Percentiles rank a stretch among this genome's conserved stretches.
Conservation (phyloP, 2,888 invertebrate species). For the Muscina levida region DNA sequence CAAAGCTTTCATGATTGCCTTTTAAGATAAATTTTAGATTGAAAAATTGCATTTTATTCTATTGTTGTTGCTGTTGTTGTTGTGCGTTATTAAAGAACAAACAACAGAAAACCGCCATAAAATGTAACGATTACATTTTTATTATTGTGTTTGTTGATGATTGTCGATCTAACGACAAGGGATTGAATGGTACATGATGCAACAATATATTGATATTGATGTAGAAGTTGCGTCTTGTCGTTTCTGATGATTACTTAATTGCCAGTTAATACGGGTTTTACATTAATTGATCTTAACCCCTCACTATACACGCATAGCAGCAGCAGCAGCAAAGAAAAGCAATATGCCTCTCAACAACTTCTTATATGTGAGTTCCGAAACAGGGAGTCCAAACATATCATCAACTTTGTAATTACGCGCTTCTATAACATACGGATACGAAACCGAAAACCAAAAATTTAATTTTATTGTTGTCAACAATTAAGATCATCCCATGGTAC, state of each 20-base stretch:
- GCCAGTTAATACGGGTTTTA: conserved; percentile 73
- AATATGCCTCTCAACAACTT: too few species aligned
- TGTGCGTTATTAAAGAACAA: neutral
- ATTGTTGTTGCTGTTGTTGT: neutral
- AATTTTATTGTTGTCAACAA: conserved; percentile 4
- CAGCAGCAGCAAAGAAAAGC: neutral
- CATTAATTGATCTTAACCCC: conserved; percentile 50
- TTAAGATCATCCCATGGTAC: neutral
- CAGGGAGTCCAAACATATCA: conserved; percentile 2
- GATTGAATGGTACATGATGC: too few species aligned
- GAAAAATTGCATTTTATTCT: conserved; percentile 15
- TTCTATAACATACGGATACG: neutral
- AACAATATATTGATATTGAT: too few species aligned
- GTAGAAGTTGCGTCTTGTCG: neutral
- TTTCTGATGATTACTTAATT: conserved; percentile 75
- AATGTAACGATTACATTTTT: conserved; percentile 18
- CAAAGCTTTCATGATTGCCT: neutral
- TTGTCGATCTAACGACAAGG: too few species aligned
- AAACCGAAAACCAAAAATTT: too few species aligned
- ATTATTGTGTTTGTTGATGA: conserved; percentile 2
- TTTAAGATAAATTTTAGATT: conserved; percentile 8
- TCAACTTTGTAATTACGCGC: neutral
- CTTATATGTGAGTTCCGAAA: too few species aligned
- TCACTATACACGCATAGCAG: conserved; percentile 2
- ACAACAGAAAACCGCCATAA: conserved; percentile 14